Percentiles rank a stretch among this genome's conserved stretches.
Conservation (phyloP, 2,113 vertebrate species). For the Guaruba guarouba region DNA sequence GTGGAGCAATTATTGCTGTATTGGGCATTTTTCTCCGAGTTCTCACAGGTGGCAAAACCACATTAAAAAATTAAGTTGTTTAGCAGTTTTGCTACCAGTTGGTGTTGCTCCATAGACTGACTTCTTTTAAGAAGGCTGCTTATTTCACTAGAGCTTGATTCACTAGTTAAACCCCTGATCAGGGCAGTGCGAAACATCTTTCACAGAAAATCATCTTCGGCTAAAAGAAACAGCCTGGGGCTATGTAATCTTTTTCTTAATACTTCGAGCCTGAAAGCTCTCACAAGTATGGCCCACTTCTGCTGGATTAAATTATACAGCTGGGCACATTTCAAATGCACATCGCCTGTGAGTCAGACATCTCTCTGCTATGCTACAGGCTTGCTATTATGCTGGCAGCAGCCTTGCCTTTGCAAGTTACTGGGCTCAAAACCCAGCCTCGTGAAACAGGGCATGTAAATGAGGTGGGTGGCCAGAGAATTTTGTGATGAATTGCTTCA, state of each 20-base stretch:
- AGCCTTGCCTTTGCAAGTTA: not conserved
- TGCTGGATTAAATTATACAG: not conserved
- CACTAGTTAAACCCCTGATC: not conserved
- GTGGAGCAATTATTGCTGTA: not conserved
- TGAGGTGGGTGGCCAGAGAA: not conserved
- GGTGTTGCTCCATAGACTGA: not conserved
- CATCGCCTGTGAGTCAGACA: accelerated
- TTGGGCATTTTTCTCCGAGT: not conserved
- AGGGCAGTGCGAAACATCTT: not conserved
- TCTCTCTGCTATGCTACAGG: not conserved
- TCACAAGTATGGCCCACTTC: not conserved
- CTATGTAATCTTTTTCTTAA: not conserved
- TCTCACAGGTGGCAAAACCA: not conserved
- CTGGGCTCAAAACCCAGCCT: not conserved
- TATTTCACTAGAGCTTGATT: not conserved
- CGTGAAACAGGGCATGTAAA: not conserved
- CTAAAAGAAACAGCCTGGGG: not conserved
- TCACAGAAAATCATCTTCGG: not conserved
- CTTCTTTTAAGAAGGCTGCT: not conserved
- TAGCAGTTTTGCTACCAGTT: not conserved
- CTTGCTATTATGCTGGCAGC: not conserved
- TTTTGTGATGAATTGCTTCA: not conserved
- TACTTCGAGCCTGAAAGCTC: not conserved
- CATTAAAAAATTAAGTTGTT: not conserved
- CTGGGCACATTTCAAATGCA: not conserved